Base-by-base conservation (phyloP, 2,797 vertebrate genomes). In the Ispidina lecontei region DNA sequence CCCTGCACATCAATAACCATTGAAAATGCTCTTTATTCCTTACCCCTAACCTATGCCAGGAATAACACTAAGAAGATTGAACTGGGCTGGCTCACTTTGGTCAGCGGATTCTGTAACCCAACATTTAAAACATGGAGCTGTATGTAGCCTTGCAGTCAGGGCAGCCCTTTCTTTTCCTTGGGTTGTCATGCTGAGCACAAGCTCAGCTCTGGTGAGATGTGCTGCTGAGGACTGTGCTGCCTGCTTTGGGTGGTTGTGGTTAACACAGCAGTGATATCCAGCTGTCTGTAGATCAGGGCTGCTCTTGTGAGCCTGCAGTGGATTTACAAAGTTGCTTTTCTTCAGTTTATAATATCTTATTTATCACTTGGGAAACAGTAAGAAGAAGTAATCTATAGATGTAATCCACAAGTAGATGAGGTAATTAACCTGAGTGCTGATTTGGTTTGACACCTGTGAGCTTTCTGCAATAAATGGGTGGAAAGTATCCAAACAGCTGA, bases 211-310 rank as follows among this genome's bases (percentile, higher is more conserved):
- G 63, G 28, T 60, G 22, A 22, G 7, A 2, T 2, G 2, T 10
- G 14, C 49, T 41, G 63, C 44, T 5, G 39, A 29, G 84, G 70
- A 9, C 33, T 25, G 31, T 21, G 72, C 68, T 56, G 41, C 6
- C 55, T 22, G 41, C 62, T 16, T 21, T 9, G 13, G 28, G 62
- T 2, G 1, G 37, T 44, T 3, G 1, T 12, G 7, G 19, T 26
- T 37, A 41, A 54, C 2, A 4, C 39, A 21, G 7, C 4, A 35
- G 55, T 23, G 54, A 58, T 49, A 54, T 20, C 17, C 21, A 2
- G 37, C 37, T 37, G 37, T 37, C 37, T 37, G 6, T 41, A 21
- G 25, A 41, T n/a, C 14, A 20, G 26, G 12, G 17, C 9, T 54
- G 37, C 4, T 52, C 14, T 37, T 3, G 1, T 15, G n/a, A 68